Percentiles rank a stretch among this genome's conserved stretches.
phyloP scores from a whole-genome alignment of 2,888 invertebrate genomes.

The Archaeoteleia sp. region DNA sequence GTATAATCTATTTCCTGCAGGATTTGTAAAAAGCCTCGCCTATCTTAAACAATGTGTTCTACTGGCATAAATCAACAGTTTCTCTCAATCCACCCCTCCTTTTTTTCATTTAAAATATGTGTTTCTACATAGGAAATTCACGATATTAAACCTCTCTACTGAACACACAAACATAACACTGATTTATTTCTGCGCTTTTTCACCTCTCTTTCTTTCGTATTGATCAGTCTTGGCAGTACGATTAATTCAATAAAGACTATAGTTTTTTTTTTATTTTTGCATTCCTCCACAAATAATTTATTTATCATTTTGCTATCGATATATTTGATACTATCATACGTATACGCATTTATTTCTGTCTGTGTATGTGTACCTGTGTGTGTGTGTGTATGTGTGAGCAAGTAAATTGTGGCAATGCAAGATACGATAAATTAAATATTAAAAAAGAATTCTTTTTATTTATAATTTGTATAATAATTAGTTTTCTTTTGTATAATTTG shows the following conservation, averaged over 20 bases:
- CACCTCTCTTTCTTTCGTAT: conserved; percentile 41
- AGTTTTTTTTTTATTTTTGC: conserved; percentile 30
- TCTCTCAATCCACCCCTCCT: conserved; percentile 19
- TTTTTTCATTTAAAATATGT: conserved; percentile 68
- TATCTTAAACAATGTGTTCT: conserved; percentile 69
- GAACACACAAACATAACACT: conserved; percentile 74
- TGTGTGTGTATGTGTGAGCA: too few relatives aligned
- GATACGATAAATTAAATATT: too few relatives aligned
- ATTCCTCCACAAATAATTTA: conserved; percentile 39
- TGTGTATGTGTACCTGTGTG: too few relatives aligned
- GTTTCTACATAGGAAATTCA: conserved; percentile 68
- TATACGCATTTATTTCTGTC: conserved; percentile 61
- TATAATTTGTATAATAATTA: too few relatives aligned
- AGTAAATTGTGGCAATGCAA: too few relatives aligned
- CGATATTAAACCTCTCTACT: conserved; percentile 73
- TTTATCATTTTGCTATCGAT: conserved; percentile 37
- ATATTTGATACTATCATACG: conserved; percentile 53
- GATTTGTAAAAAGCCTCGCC: conserved; percentile 71
- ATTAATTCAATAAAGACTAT: conserved; percentile 38
- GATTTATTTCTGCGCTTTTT: conserved; percentile 59
- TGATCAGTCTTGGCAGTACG: conserved; percentile 68
- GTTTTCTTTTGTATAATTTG: too few relatives aligned
- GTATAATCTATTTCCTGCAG: conserved; percentile 64
- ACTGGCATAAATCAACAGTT: conserved; percentile 72
- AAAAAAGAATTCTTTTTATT: too few relatives aligned